Base-by-base conservation (phyloP, 2,113 vertebrate genomes). In the Theristicus caerulescens region DNA sequence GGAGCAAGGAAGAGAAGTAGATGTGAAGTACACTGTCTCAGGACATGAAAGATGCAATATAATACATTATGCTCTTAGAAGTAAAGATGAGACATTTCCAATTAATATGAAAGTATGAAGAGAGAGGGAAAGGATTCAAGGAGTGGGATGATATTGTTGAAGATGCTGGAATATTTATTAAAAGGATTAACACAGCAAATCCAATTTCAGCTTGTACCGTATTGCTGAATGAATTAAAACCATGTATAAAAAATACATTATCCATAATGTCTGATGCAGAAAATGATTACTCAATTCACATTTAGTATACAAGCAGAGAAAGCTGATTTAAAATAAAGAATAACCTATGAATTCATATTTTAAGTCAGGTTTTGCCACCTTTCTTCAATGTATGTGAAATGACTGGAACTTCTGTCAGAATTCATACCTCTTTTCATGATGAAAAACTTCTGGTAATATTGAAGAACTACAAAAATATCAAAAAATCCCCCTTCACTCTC, bases 181-280 rank as follows among this genome's bases (percentile, higher is more conserved):
- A 93, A 80, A 87, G 87, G 72, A 93, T 95, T 95, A 96, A 27
- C 36, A 70, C 18, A 77, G 70, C 22, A 95, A 94, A 95, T 96
- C 34, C 51, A 82, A 95, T 94, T 96, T 94, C 24, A 73, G 44
- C 31, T 80, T 58, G 29, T 29, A 38, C 34, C 42, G 49, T 67
- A 95, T 44, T 82, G 72, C 58, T 72, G 67, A 87, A 88, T 77
- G 61, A 96, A 95, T 96, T 96, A 94, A 95, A 96, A 55, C 9
- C 22, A 52, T 47, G 36, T 36, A 80, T 42, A n/a, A 94, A 94
- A 87, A 89, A 84, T 59, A 64, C 69, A 69, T 78, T 94, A 86
- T 49, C 71, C 40, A 73, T 71, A 88, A 95, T 0, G 8, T 57
- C 40, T 71, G 38, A 84, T 36, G 36, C 46, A 94, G 71, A 92